Evolutionary conservation across 64 coral and sea anemone species (phyloP), one percentile per base, ranked within the genome.

Genomic region (Dendrophyllia cribrosa): DNA sequence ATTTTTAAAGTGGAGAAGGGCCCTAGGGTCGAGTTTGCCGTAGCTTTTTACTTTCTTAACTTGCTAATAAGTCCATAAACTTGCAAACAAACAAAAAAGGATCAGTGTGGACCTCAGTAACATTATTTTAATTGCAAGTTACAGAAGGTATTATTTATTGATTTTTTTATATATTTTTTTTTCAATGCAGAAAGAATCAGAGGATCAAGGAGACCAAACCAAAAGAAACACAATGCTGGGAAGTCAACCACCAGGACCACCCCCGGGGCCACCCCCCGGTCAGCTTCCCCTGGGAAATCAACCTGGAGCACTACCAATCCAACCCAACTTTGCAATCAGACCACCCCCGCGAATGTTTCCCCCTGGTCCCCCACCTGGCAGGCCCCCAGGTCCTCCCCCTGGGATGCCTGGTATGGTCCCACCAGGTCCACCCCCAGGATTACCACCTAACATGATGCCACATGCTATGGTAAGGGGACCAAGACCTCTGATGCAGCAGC

Each of bases 311-410:
- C 77, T 87, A 52, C 84, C 94, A 17, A 88, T 97, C 48, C 95
- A 97, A 52, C 95, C 95, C 34, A 97, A 97, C 75, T 97, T 92
- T 60, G 92, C 75, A 51, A 97, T 97, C 61, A 88, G 92, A 44
- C 95, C 95, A 44, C 95, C 90, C 89, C 89, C 56, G 80, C 91
- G 94, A 25, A 88, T 99, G 88, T 96, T 99, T 20, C 97, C 97
- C 6, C 97, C 94, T 44, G 97, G 97, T 49, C 97, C 97, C 66
- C 97, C 97, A 13, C 97, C 97, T 59, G 77, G 92, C 14, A 85
- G 97, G 43, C 97, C 97, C 21, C 94, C 94, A 51, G 94, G 94
- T 65, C 89, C 89, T 65, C 93, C 87, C 58, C 87, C 79, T 56
- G 79, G 93, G 12, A 83, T 94, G 78, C 80, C 87, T 23, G 93